Evolutionary conservation across 2,797 vertebrate genomes (phyloP), one percentile per base, ranked within the genome.

Genomic region (Sebastes oblongus): DNA sequence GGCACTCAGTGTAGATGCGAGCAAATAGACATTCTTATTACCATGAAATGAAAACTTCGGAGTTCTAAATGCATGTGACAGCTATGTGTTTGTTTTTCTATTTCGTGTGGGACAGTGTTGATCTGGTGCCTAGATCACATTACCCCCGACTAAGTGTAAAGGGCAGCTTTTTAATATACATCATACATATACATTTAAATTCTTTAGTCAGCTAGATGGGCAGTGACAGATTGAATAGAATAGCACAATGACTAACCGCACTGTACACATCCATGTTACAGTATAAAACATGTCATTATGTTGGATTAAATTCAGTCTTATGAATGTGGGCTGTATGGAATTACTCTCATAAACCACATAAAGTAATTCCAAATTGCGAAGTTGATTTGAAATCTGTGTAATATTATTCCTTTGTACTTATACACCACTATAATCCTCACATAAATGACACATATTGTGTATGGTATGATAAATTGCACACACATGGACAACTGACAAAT

Each of bases 381-480:
- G 30, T 22, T 71, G 55, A 72, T 80, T 75, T 32, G 16, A 66
- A 73, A 79, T 54, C 9, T 58, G 8, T 66, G n/a, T 12, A 61
- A 59, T 67, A 62, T 52, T 54, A 36, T 16, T 73, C 5, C 5
- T 42, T 69, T 78, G 7, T 20, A 58, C 68, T 52, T 71, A 25
- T 10, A 66, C 11, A 50, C 14, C 8, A 54, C 22, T 22, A 18
- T 20, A 66, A 24, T 64, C n/a, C 24, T 66, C 11, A 34, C n/a
- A 75, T 56, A 68, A 58, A 66, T 42, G 10, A 52, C 16, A 54
- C 42, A 72, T 59, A 72, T 50, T 78, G 71, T 60, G 30, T 29
- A 64, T 66, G 10, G 46, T 59, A 52, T 52, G 18, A 81, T 72
- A 61, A 73, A 78, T 75, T 55, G 74, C 18, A 69, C 58, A 84